These are phyloP conservation scores for Lordiphosa fenestrarum DNA, from an alignment of 2,888 invertebrate genomes.

Conservation along the genomic window DNA sequence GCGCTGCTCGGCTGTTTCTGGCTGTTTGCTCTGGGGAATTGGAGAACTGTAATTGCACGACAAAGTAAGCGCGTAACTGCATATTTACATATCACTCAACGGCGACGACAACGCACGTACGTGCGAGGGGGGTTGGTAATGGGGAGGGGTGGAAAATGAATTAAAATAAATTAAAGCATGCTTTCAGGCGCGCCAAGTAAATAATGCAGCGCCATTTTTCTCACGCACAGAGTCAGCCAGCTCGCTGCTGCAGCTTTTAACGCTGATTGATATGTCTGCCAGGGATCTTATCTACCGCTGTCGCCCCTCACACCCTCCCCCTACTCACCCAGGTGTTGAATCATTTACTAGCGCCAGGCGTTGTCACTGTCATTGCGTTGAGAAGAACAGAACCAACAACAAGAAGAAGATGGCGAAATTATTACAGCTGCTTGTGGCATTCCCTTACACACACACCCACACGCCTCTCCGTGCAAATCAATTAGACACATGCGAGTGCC, in stretches of 20 bases:
- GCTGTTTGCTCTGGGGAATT: constrained; percentile 39
- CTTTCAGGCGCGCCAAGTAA: constrained; percentile 73
- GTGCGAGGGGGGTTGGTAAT: not conserved
- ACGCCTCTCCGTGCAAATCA: constrained; percentile 7
- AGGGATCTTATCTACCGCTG: constrained; percentile 53
- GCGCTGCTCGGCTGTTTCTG: constrained; percentile 36
- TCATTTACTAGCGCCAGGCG: constrained; percentile 56
- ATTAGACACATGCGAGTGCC: constrained; percentile 10
- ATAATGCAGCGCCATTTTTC: constrained; percentile 72
- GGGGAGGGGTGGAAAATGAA: constrained; percentile 47
- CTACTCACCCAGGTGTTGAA: constrained; percentile 65
- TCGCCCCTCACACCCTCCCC: constrained; percentile 28
- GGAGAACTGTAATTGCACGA: constrained; percentile 67
- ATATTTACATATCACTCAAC: constrained; percentile 72
- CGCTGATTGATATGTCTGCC: constrained; percentile 66
- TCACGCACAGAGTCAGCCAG: constrained; percentile 34
- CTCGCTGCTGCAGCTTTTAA: constrained; percentile 1
- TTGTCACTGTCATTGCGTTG: constrained; percentile 42
- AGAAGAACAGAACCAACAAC: constrained; percentile 28
- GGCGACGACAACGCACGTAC: constrained; percentile 15
- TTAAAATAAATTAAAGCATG: constrained; percentile 76
- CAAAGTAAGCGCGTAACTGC: constrained; percentile 75
- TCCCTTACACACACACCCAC: constrained; percentile 9
- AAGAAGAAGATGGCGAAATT: constrained; percentile 17
- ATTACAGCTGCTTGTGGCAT: constrained; percentile 52